Base-by-base conservation (phyloP, 2,113 vertebrate species). In the Beaufortia kweichowensis region DNA sequence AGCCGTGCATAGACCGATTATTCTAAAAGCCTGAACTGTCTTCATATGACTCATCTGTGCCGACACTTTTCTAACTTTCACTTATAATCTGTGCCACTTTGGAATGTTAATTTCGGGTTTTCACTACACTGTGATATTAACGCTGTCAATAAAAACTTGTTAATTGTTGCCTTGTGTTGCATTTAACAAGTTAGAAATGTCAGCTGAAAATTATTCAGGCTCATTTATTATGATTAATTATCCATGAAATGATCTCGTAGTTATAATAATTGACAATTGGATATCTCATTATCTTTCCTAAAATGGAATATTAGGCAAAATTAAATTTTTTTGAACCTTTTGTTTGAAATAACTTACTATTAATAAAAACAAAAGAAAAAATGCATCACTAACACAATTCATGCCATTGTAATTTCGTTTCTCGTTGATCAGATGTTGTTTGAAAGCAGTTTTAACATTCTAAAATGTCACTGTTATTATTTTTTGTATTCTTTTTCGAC, bases 1-100 rank as follows among this genome's bases (percentile, higher is more conserved):
- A 79, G 82, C 82, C 78, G 78, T 23, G 59, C 53, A 55, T 7
- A 46, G 57, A 31, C 46, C 21, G 29, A 61, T 67, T 43, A 39
- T 53, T 55, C 8, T 15, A 31, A 50, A 69, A 39, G 28, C 41
- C 17, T 26, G 21, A 79, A 55, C 69, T 24, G 75, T 78, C 19
- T 66, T 80, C 64, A 72, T 77, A 33, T 33, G n/a, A 7, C 17
- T 46, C 14, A 19, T 65, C 6, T 66, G 41, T 66, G 24, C 15
- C 24, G 17, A 29, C 17, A 1, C 41, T 67, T 26, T 21, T 28
- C 26, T 29, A 50, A 31, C 15, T 48, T 66, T 46, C 23, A 6
- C 15, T 48, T 66, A n/a, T 28, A 46, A 66, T 66, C 28, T 48
- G 3, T 61, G 15, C 4, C 6, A 61, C 26, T 31, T 29, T 3